Evolutionary conservation across 2,797 vertebrate species (phyloP), one percentile per base, ranked within the genome.

Genomic region (Champsocephalus gunnari): DNA sequence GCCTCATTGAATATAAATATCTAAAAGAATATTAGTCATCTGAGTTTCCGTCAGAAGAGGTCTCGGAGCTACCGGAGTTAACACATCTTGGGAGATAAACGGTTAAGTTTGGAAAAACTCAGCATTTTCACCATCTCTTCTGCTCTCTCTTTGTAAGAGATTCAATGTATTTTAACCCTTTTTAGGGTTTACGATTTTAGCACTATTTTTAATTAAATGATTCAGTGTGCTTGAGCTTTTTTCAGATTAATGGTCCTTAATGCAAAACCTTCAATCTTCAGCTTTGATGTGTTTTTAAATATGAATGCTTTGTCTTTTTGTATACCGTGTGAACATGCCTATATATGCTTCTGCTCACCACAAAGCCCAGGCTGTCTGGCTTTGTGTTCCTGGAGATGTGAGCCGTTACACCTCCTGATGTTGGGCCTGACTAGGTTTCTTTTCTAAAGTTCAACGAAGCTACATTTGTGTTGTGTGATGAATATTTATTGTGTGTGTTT

Each of bases 121-220:
- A 51, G 71, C 77, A 43, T 81, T 81, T 70, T 87, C 44, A 12
- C n/a, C 83, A 7, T 79, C 38, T 78, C 45, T 48, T 71, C 66
- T 70, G 45, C 73, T 77, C 81, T 92, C 93, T 94, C 94, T 95
- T 94, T 93, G 89, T 94, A 94, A 95, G 94, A 95, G 93, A 93
- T 83, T 67, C 16, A 66, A 83, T 85, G 58, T 75, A 81, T 92
- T 92, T 85, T 67, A 88, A 89, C 93, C 92, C 53, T 86, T 88
- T 28, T 80, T 73, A 48, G 90, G 93, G 91, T 91, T 81, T 82
- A 44, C 75, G 44, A 16, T 75, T 84, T 84, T 73, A 62, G 53
- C 79, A 91, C 65, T 24, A 71, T 83, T 84, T 88, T 41, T 77
- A 80, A 79, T 50, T 51, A 32, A 55, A 82, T 72, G 58, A 13